A percentile compares a stretch with the other conserved stretches of the same genome.
phyloP scores from a whole-genome alignment of 2,888 invertebrate species.

The Archips crataeganus region DNA sequence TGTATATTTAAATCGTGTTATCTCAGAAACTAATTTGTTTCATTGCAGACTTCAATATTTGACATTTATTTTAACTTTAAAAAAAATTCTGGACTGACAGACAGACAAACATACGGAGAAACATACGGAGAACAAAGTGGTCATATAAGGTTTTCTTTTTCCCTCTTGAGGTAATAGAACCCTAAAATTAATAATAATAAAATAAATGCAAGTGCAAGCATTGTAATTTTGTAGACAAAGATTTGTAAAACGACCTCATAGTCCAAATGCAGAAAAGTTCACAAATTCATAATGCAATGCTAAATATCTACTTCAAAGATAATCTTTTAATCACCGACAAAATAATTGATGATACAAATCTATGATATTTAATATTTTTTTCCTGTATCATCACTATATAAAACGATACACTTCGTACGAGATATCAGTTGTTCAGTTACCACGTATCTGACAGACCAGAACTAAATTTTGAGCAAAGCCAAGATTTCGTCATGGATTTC shows the following conservation, averaged over 20 bases:
- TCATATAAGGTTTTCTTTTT: too few relatives aligned
- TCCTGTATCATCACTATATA: neutral
- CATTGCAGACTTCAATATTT: too few relatives aligned
- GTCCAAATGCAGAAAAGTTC: neutral
- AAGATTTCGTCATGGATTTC: neutral
- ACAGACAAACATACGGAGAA: too few relatives aligned
- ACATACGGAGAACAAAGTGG: too few relatives aligned
- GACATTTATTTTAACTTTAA: too few relatives aligned
- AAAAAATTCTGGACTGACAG: too few relatives aligned
- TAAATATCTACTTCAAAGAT: neutral
- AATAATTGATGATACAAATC: neutral
- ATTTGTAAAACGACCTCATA: neutral
- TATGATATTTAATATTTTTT: neutral
- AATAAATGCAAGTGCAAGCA: too few relatives aligned
- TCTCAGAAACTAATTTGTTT: too few relatives aligned
- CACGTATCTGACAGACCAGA: neutral
- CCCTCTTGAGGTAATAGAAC: too few relatives aligned
- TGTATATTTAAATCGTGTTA: too few relatives aligned
- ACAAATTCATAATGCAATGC: neutral
- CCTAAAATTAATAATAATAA: too few relatives aligned
- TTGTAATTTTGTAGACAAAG: too few relatives aligned
- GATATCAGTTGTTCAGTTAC: neutral
- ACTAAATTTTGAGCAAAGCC: neutral
- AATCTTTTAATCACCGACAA: neutral
- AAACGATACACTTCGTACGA: neutral